Conservation (phyloP, 2,888 invertebrate genomes). For the Drosophila tripunctata region DNA sequence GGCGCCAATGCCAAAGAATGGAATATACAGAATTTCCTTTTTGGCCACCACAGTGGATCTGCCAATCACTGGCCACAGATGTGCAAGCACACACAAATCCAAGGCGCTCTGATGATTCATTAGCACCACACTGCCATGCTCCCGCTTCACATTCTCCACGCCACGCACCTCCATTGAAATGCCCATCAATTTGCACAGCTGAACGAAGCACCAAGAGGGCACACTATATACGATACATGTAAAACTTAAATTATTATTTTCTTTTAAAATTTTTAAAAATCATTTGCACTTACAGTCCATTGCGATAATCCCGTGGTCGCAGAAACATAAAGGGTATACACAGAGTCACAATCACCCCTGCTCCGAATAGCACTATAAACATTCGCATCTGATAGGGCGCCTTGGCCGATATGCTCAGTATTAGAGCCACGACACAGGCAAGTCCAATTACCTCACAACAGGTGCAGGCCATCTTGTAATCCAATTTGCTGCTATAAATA, state of each 20-base stretch:
- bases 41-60: constrained; percentile 93
- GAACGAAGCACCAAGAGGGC: constrained; percentile 88
- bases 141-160: constrained; percentile 89
- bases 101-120: constrained; percentile 95
- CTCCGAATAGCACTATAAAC: constrained; percentile 87
- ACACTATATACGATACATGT: constrained; percentile 86
- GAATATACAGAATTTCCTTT: constrained; percentile 91
- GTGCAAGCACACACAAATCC: constrained; percentile 88
- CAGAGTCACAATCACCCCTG: constrained; percentile 86
- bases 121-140: constrained; percentile 91
- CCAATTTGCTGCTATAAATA: no score
- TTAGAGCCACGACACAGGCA: constrained; percentile 78
- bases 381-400: constrained; percentile 91
- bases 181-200: constrained; percentile 86
- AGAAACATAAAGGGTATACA: constrained; percentile 91
- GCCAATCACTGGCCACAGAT: constrained; percentile 89
- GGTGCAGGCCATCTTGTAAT: constrained; percentile 72
- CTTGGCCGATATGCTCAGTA: constrained; percentile 81
- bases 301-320: constrained; percentile 89
- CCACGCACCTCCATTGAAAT: constrained; percentile 90
- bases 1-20: constrained; percentile 93
- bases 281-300: constrained; percentile 89
- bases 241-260: constrained; percentile 1
- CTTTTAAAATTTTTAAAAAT: neutral
- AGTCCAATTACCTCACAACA: constrained; percentile 82